Base-by-base conservation (phyloP, 2,888 invertebrate genomes). In the Leucophora obtusa region DNA sequence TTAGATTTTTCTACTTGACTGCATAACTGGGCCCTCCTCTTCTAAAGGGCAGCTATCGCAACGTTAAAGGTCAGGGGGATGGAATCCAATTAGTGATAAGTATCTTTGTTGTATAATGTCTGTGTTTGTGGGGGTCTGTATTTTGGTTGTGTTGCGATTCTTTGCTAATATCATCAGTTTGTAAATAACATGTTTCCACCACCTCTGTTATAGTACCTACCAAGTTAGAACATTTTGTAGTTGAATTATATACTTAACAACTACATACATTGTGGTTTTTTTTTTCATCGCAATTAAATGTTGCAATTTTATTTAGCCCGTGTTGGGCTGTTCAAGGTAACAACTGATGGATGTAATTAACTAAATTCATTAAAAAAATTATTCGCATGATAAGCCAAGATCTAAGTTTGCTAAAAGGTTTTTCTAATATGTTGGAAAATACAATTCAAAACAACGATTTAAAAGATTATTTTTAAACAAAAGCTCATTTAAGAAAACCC, bases 11-110 rank as follows among this genome's bases (percentile, higher is more conserved):
- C 33, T 33, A 0, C 43, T 47, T 47, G 2, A n/a, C 43, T 47
- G 43, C 43, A 47, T 47, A 47, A 47, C n/a, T 11, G n/a, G 43
- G 43, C 4, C 43, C 43, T 47, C 6, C n/a, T 47, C 2, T 47
- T 47, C 7, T 7, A 28, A n/a, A n/a, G 43, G 43, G 43, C n/a
- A n/a, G 6, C 14, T 38, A 47, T 15, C 14, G n/a, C 66, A 28
- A 62, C 28, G 51, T 62, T 65, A 76, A 81, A 81, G 80, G 80
- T 81, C 81, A 81, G 69, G 69, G 56, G 28, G 28, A 6, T 28
- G 62, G 35, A 80, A 83, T 83, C 80, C 80, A 83, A 81, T 83
- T 82, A 83, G 80, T 77, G 82, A 74, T 83, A 83, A 78, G 59
- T 62, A 78, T 60, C 35, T 56, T 35, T 58, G 58, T 53, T 63